phyloP scores from a whole-genome alignment of 2,888 invertebrate genomes.

The Leistus spinibarbis region DNA sequence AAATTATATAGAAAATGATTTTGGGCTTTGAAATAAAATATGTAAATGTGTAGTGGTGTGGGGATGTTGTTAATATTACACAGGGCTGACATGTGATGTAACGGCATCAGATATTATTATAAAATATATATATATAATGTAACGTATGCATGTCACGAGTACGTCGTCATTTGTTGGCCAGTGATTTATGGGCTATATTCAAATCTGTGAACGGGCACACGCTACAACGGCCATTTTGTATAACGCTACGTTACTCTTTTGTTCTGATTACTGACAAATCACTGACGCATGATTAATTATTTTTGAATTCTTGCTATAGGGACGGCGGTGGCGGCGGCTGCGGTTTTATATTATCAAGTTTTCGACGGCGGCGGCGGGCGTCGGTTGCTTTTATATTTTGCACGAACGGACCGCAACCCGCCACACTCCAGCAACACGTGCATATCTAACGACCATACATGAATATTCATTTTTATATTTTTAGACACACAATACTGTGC shows the following conservation, averaged over 20 bases:
- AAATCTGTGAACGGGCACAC: neutral
- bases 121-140: neutral
- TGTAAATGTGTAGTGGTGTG: too few species aligned
- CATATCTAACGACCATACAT: too few species aligned
- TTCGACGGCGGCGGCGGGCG: too few species aligned
- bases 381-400: too few species aligned
- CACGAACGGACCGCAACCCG: too few species aligned
- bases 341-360: neutral
- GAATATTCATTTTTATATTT: too few species aligned
- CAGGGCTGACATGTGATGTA: neutral
- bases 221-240: constrained; percentile 34
- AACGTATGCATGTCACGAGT: constrained; percentile 14
- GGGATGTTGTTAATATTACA: too few species aligned
- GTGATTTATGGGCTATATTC: constrained; percentile 1
- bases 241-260: neutral
- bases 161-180: neutral
- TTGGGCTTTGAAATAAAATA: too few species aligned
- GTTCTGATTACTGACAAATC: constrained; percentile 37
- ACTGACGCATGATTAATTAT: constrained; percentile 35
- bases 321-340: neutral
- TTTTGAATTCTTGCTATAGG: constrained; percentile 28
- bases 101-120: neutral
- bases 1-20: neutral
- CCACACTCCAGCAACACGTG: too few species aligned
- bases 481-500: too few species aligned